phyloP scores from a whole-genome alignment of 2,888 invertebrate genomes.

The Thalpophila matura region DNA sequence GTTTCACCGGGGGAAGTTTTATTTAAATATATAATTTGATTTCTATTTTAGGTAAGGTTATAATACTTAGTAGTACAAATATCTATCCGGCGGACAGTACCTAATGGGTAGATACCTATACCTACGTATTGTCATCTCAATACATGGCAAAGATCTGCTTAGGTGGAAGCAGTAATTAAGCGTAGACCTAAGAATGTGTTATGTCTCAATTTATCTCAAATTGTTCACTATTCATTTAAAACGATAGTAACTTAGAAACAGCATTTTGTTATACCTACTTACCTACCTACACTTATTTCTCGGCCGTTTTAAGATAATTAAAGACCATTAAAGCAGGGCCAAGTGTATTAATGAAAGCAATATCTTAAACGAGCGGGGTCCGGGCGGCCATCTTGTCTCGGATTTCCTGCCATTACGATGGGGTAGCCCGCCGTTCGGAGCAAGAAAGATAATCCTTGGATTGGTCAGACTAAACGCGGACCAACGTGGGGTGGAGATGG shows the following conservation, averaged over 20 bases:
- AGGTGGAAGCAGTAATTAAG: no score
- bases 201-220: not conserved
- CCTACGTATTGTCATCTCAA: no score
- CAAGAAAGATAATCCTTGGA: conserved; percentile 83
- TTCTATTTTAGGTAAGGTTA: no score
- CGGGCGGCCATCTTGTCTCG: conserved; percentile 81
- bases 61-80: no score
- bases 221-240: not conserved
- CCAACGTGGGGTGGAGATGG: conserved; percentile 65
- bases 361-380: conserved; percentile 68
- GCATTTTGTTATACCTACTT: not conserved
- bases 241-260: not conserved
- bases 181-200: no score
- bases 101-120: no score
- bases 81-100: no score
- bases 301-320: conserved; percentile 65
- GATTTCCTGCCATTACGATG: conserved; percentile 74
- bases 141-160: no score
- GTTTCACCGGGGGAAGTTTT: not conserved
- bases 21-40: not conserved
- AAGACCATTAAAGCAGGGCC: conserved; percentile 60
- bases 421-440: conserved; percentile 68
- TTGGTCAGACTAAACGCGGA: conserved; percentile 73
- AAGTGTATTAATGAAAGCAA: conserved; percentile 71
- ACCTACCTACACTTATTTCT: conserved; percentile 7